phyloP scores from a whole-genome alignment of 2,888 invertebrate species.

The Microplitis manilae region DNA sequence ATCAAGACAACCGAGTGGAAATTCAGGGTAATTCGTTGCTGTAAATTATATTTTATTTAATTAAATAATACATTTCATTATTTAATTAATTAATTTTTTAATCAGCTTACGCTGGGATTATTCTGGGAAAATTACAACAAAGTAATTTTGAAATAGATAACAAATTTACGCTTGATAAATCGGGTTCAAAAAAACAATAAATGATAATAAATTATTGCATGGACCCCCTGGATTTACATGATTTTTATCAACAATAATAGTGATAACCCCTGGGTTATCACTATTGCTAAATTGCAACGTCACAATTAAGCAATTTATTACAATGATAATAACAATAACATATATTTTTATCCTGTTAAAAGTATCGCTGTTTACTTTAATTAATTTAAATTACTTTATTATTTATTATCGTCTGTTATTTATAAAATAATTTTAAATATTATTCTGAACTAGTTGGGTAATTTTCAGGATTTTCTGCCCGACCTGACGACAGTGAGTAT shows the following conservation, averaged over 20 bases:
- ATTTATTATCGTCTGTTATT: slow-evolving; percentile 13
- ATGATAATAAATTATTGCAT: not conserved
- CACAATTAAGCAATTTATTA: not conserved
- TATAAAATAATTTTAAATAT: slow-evolving; percentile 36
- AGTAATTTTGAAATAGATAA: not conserved
- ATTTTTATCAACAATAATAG: not conserved
- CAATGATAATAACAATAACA: not conserved
- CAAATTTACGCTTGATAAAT: too few species aligned
- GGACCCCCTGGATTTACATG: slow-evolving; percentile 23
- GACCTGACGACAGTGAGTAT: slow-evolving; percentile 73
- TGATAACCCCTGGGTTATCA: slow-evolving; percentile 5
- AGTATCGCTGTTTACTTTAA: not conserved
- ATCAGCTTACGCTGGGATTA: slow-evolving; percentile 18
- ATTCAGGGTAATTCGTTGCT: slow-evolving; percentile 76
- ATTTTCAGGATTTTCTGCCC: slow-evolving; percentile 73
- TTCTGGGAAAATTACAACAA: not conserved
- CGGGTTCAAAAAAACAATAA: too few species aligned
- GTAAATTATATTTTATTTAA: slow-evolving; percentile 33
- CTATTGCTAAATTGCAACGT: not conserved
- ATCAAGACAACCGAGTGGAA: slow-evolving; percentile 79
- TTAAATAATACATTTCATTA: slow-evolving; percentile 35
- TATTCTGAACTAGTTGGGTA: slow-evolving; percentile 69
- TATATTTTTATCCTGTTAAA: not conserved
- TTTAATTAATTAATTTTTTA: slow-evolving; percentile 2
- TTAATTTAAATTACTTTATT: not conserved